Base-by-base conservation (phyloP, 2,888 invertebrate genomes). In the Chrysolina americana region DNA sequence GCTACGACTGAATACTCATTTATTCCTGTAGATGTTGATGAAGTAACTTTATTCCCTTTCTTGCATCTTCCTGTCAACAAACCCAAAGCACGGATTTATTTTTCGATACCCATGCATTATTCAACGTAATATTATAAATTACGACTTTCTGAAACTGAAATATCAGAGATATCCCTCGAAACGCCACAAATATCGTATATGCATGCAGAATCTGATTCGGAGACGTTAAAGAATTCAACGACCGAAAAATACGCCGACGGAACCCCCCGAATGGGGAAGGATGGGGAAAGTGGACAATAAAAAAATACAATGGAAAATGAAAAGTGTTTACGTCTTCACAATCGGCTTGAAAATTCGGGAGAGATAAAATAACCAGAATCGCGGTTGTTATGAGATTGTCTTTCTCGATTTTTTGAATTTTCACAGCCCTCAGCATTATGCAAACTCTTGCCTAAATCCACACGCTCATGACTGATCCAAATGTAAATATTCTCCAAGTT, bases 321-420 rank as follows among this genome's bases (percentile, higher is more conserved):
- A 80, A 79, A 79, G 74, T 81, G 80, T 79, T 81, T 80, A 79
- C 79, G 76, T 78, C 74, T 76, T 76, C 78, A 74, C 76, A 75
- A 80, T 76, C 62, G 70, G 59, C 13, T 19, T 10, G 11, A 21
- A 5, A 53, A 21, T 53, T 23, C 19, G 19, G 21, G 53, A 15
- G 13, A 23, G 15, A 44, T 44, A 13, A 44, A 13, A 44, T 44
- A 44, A 44, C 44, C 44, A 15, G 44, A 44, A 44, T 44, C 15
- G 44, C 44, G 11, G 13, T 13, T 44, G 44, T 44, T 44, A 11
- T 23, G 13, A 19, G 19, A 53, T 76, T 69, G 74, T 76, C 74
- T 76, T 71, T 63, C 73, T 65, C 62, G 53, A 73, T 65, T 71
- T 72, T 59, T 66, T 73, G 53, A 44, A 53, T 65, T 70, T 66